Evolutionary conservation across 2,888 invertebrate genomes (phyloP), one percentile per base, ranked within the genome.

Genomic region (Ormyrus pomaceus): DNA sequence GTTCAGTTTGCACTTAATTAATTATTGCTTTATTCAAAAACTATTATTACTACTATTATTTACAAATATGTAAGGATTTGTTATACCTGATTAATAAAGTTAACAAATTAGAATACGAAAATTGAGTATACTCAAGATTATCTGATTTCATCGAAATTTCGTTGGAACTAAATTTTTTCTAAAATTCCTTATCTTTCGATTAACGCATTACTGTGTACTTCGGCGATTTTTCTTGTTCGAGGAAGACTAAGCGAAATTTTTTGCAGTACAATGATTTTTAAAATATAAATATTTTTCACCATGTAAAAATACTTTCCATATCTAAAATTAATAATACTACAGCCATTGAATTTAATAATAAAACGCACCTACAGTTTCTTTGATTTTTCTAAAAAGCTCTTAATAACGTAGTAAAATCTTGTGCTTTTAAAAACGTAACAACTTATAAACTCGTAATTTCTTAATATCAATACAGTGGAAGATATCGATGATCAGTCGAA

Each of bases 231-330:
- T 65, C 53, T 74, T 79, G 65, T 7, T 69, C 53, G 53, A 65
- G 79, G 79, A 79, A 79, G 79, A 79, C 79, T 70, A 75, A 65
- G 0, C 76, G 71, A 65, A 79, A 74, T 71, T 66, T 70, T 13
- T 79, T 79, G 75, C 58, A 70, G 70, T 77, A 59, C 58, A 71
- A 75, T 56, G 51, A 73, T 73, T 66, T 65, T 78, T 51, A 64
- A 65, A 72, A 75, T 82, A 75, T 73, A 82, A 82, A 82, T 34
- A 34, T 80, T 80, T 84, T 82, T 68, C 10, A 50, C 55, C 64
- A 34, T 78, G 83, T 34, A 82, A 84, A 82, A 85, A 85, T 77
- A 75, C 50, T 74, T 78, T 83, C 75, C 82, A 82, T 79, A 75
- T 81, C 80, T 81, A 83, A 82, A 80, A 80, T 59, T 80, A 81